Conservation (phyloP, 2,113 vertebrate species). For the Laticauda laticaudata region DNA sequence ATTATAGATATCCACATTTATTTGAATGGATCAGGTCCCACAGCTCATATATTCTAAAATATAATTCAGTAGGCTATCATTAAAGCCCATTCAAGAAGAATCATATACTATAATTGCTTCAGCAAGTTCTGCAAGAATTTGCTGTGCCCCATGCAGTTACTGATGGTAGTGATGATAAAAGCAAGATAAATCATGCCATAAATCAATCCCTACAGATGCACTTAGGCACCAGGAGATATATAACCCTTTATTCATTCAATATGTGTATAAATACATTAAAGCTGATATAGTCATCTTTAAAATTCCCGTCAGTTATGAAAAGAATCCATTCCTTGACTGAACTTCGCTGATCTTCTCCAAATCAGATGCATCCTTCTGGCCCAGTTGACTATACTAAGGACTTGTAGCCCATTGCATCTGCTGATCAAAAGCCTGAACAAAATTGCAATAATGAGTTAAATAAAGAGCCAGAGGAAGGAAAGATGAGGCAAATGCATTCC, state of each 20-base stretch:
- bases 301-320: not conserved
- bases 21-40: not conserved
- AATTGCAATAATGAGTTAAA: not conserved
- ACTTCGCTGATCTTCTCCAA: not conserved
- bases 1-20: not conserved
- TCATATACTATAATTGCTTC: not conserved
- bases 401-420: not conserved
- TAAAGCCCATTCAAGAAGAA: not conserved
- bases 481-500: not conserved
- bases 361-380: not conserved
- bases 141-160: not conserved
- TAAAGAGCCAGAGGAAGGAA: not conserved
- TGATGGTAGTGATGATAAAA: not conserved
- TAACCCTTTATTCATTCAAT: not conserved
- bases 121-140: not conserved
- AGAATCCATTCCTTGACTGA: not conserved
- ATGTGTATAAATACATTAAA: not conserved
- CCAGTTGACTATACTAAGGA: not conserved
- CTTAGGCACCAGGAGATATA: not conserved
- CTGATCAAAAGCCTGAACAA: not conserved
- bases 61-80: not conserved
- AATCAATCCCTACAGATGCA: not conserved
- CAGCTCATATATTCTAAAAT: not conserved
- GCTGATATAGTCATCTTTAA: not conserved
- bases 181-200: not conserved